Evolutionary conservation across 2,113 vertebrate genomes (phyloP).

Genomic region (Rhinolophus sinicus): DNA sequence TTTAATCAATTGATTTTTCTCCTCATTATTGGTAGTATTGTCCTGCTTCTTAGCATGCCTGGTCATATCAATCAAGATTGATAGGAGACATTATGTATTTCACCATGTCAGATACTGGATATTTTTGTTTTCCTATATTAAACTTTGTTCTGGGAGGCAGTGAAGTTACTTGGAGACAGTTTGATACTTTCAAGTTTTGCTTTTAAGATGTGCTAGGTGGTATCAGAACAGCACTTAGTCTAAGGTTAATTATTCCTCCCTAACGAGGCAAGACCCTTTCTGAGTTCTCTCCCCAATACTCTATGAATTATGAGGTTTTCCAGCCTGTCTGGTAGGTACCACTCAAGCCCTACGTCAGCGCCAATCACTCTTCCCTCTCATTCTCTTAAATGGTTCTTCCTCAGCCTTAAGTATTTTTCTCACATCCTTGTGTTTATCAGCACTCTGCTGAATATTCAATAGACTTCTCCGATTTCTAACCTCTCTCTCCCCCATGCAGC

Average conservation of each 20-base stretch:
- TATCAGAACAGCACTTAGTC: background rate
- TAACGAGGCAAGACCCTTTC: background rate
- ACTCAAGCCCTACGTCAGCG: background rate
- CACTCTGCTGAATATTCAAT: background rate
- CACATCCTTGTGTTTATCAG: background rate
- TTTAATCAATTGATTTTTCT: background rate
- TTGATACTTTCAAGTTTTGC: background rate
- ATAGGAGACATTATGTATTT: background rate
- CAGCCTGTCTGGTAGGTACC: background rate
- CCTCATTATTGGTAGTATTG: background rate
- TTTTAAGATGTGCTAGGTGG: background rate
- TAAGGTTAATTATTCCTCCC: background rate
- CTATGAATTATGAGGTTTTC: background rate
- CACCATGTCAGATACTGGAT: background rate
- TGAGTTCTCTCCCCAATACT: background rate
- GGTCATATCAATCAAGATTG: background rate
- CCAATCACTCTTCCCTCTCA: background rate
- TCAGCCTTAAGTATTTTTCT: background rate
- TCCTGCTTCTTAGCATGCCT: background rate
- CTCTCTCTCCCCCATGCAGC: background rate
- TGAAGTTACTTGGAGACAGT: background rate
- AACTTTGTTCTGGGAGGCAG: background rate
- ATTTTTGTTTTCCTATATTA: background rate
- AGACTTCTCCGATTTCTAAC: background rate
- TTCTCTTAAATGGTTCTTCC: background rate